Percentiles rank a stretch among this genome's conserved stretches.
Conservation (phyloP, 30 jellyfish, hydroid and myxozoan species). For the Nemopilema nomurai region DNA sequence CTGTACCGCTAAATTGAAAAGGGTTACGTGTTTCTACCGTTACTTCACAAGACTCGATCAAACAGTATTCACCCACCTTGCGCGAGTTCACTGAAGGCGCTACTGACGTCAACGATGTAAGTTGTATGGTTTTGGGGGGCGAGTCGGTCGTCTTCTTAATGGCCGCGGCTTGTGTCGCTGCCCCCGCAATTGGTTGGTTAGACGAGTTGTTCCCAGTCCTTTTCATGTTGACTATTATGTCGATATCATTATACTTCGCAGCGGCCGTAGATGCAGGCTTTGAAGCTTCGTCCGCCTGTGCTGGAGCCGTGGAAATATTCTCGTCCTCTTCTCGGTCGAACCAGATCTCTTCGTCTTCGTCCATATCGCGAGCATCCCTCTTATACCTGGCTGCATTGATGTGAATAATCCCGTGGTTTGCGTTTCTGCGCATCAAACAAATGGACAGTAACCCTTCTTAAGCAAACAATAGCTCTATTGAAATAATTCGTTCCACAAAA, state of each 20-base stretch:
- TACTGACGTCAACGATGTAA: conserved; percentile 46
- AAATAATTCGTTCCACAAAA: too few species aligned
- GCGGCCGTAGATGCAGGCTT: conserved; percentile 56
- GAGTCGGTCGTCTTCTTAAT: conserved; percentile 48
- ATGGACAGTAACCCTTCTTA: too few species aligned
- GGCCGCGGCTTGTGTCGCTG: conserved; percentile 11
- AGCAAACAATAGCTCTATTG: too few species aligned
- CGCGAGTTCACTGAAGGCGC: conserved; percentile 63
- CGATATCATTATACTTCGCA: conserved; percentile 78
- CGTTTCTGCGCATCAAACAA: conserved; percentile 57
- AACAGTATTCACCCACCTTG: too few species aligned
- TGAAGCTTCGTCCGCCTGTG: conserved; percentile 47
- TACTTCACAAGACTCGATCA: too few species aligned
- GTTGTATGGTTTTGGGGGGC: conserved; percentile 34
- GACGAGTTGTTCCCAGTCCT: conserved; percentile 57
- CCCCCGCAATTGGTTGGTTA: conserved; percentile 9
- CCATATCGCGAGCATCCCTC: conserved; percentile 93
- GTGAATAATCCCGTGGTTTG: conserved; percentile 89
- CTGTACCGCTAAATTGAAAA: too few species aligned
- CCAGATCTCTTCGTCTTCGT: conserved; percentile 97
- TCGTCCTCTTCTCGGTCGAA: conserved; percentile 95
- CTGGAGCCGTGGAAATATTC: conserved; percentile 12
- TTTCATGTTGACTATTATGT: conserved; percentile 68
- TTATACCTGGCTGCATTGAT: conserved; percentile 59
- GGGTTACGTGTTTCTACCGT: too few species aligned